Evolutionary conservation across 2,888 invertebrate genomes (phyloP), one percentile per base, ranked within the genome.

Genomic region (Sarcophaga rosellei): DNA sequence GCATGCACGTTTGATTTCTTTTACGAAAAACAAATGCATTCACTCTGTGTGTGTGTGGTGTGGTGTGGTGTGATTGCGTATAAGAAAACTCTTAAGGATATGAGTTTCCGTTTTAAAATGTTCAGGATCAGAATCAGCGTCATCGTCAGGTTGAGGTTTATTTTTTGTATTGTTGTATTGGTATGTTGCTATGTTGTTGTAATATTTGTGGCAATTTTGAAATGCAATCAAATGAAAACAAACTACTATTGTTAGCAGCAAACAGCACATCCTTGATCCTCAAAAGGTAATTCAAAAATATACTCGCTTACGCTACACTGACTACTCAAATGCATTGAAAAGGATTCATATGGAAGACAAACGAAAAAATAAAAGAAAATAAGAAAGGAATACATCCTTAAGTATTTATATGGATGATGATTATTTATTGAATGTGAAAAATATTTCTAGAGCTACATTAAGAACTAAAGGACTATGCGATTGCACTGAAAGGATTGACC

Each of bases 191-290:
- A 3, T 1, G 17, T 53, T 17, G 12, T 53, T 53, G 12, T 53
- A 15, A 53, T 53, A 53, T 53, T 53, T 53, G 63, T 72, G 65
- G 59, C 76, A 25, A 45, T 68, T 77, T 81, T 82, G 69, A 82
- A 80, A 85, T 85, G 88, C 90, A 90, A 90, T 90, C 90, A 90
- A 90, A 90, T 89, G 89, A 89, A 90, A 90, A 90, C 89, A 90
- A 90, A 90, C 90, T 89, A 88, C 88, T 88, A 88, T 88, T 88
- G 82, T 86, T 86, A 81, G 81, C 35, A 35, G 35, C 35, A 35
- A 35, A 10, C 35, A 35, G 35, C 86, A 86, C 86, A 86, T 86
- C 86, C 86, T 86, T 84, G 86, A 86, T 86, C 86, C 86, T 86
- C 72, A 81, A 86, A 86, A 86, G 86, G 86, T 84, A 86, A 86